Evolutionary conservation across 2,113 vertebrate species (phyloP).

Genomic region (Coregonus clupeaformis): DNA sequence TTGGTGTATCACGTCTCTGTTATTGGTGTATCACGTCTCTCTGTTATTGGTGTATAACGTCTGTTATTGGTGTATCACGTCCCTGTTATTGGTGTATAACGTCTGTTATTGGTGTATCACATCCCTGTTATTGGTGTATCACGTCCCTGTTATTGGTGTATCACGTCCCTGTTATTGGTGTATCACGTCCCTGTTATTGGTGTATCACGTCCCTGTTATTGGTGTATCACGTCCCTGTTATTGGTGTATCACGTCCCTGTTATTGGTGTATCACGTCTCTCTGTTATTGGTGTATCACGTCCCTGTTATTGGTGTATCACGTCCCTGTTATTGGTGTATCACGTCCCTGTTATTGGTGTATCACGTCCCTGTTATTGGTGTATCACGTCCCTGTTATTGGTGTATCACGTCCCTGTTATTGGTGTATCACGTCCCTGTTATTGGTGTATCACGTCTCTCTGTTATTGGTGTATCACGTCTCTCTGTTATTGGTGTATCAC

Average conservation of each 20-base stretch:
- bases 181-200: conserved; percentile 33
- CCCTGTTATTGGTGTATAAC: background rate
- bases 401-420: background rate
- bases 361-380: conserved; percentile 29
- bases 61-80: conserved; percentile 21
- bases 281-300: conserved; percentile 17
- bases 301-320: background rate
- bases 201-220: conserved; percentile 12
- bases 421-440: background rate
- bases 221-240: background rate
- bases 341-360: conserved; percentile 23
- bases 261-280: conserved; percentile 38
- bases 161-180: conserved; percentile 23
- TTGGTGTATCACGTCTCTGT: background rate
- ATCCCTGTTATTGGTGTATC: conserved; percentile 14
- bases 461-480: conserved; percentile 11
- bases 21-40: conserved; percentile 37
- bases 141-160: conserved; percentile 22
- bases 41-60: conserved; percentile 23
- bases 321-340: background rate
- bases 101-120: background rate
- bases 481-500: conserved; percentile 19
- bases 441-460: conserved; percentile 42
- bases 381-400: conserved; percentile 11
- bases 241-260: background rate